Evolutionary conservation across 2,888 invertebrate species (phyloP).

Genomic region (Sclerodermus sp.): DNA sequence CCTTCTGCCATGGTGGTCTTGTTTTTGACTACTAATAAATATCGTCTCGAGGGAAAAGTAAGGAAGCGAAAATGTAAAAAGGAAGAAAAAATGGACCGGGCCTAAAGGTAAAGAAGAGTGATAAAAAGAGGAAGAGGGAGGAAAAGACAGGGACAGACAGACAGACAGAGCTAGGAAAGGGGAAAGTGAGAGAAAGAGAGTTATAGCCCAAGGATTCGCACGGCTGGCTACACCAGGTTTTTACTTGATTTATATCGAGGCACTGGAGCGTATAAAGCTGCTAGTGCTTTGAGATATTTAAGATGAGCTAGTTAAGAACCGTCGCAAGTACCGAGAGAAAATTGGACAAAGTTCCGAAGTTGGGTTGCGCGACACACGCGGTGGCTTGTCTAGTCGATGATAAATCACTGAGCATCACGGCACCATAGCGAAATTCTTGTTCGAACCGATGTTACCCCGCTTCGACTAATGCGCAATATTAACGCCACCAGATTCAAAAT

Average conservation of each 20-base stretch:
- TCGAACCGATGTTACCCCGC: slow-evolving; percentile 12
- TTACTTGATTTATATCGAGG: slow-evolving; percentile 31
- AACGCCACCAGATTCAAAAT: too few species aligned
- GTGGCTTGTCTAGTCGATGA: slow-evolving; percentile 7
- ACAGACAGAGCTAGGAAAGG: slow-evolving; percentile 2
- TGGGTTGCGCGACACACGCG: slow-evolving; percentile 2
- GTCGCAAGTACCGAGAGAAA: slow-evolving; percentile 8
- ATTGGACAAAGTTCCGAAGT: slow-evolving; percentile 10
- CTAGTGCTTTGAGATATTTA: slow-evolving; percentile 23
- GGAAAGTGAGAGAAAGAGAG: slow-evolving; percentile 18
- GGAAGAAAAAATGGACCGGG: too few species aligned
- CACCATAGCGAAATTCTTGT: slow-evolving; percentile 17
- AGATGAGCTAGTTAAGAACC: slow-evolving; percentile 17
- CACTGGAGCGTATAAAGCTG: slow-evolving; percentile 26
- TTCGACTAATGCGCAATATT: too few species aligned
- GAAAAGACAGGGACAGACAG: slow-evolving; percentile 2
- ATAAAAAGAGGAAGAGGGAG: not conserved
- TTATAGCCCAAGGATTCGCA: slow-evolving; percentile 19
- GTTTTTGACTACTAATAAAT: too few species aligned
- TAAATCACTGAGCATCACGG: slow-evolving; percentile 17
- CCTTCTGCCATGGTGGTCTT: too few species aligned
- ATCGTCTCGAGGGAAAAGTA: too few species aligned
- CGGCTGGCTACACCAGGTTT: slow-evolving; percentile 22
- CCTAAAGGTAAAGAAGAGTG: not conserved
- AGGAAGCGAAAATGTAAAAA: slow-evolving; percentile 1